Evolutionary conservation across 2,888 invertebrate genomes (phyloP).

Genomic region (Diogma glabrata): DNA sequence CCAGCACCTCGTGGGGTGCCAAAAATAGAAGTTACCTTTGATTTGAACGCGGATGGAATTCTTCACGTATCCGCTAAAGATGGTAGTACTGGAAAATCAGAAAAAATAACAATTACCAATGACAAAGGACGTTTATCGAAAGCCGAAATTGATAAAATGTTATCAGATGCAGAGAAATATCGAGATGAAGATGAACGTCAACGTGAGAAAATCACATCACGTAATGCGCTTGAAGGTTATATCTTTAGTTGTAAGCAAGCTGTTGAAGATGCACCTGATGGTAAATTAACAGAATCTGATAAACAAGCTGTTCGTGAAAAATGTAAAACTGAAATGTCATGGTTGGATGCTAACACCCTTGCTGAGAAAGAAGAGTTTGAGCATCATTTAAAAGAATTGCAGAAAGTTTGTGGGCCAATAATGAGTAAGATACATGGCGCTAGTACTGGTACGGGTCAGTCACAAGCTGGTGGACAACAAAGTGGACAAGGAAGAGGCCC

Average conservation of each 20-base stretch:
- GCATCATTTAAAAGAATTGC: slow-evolving; percentile 61
- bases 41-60: slow-evolving; percentile 84
- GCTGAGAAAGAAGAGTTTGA: slow-evolving; percentile 72
- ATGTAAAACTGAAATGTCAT: slow-evolving; percentile 57
- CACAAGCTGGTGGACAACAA: slow-evolving; percentile 45
- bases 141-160: slow-evolving; percentile 79
- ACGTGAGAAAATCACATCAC: slow-evolving; percentile 52
- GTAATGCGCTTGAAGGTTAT: slow-evolving; percentile 69
- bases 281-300: slow-evolving; percentile 58
- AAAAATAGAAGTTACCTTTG: slow-evolving; percentile 64
- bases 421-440: slow-evolving; percentile 76
- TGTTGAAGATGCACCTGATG: slow-evolving; percentile 48
- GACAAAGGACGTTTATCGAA: slow-evolving; percentile 76
- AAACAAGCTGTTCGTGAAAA: slow-evolving; percentile 54
- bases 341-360: slow-evolving; percentile 69
- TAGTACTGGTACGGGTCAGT: slow-evolving; percentile 59
- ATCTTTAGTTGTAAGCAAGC: slow-evolving; percentile 59
- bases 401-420: slow-evolving; percentile 61
- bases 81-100: slow-evolving; percentile 63
- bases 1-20: slow-evolving; percentile 67
- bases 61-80: slow-evolving; percentile 69
- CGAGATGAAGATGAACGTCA: slow-evolving; percentile 63
- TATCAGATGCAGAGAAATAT: slow-evolving; percentile 67
- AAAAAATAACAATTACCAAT: slow-evolving; percentile 76
- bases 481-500: slow-evolving; percentile 40